A percentile compares a stretch with the other conserved stretches of the same genome.
Conservation (phyloP, 2,113 vertebrate genomes). For the Tyrannus savana region DNA sequence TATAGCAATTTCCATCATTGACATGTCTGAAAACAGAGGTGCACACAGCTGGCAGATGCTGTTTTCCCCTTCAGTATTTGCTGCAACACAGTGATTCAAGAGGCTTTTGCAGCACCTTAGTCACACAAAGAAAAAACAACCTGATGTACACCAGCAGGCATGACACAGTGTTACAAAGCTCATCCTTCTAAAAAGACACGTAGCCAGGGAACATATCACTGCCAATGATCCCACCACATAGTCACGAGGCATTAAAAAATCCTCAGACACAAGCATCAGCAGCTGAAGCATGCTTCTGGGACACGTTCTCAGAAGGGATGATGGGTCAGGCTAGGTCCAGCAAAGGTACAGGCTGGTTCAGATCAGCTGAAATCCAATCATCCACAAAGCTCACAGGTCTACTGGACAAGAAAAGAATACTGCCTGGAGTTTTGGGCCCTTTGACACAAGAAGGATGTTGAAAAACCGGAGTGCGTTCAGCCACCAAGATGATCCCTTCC, state of each 20-base stretch:
- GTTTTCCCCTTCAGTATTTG: background rate
- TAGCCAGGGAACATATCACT: background rate
- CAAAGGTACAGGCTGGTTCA: background rate
- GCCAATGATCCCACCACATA: accelerated
- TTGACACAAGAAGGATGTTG: background rate
- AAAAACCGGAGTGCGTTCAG: background rate
- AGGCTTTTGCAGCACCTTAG: background rate
- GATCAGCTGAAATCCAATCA: background rate
- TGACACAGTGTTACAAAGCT: background rate
- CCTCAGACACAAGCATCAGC: accelerated
- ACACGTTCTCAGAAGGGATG: background rate
- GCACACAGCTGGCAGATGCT: no score
- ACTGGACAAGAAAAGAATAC: background rate
- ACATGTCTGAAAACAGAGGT: background rate
- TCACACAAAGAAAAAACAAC: background rate
- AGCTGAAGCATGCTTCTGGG: background rate
- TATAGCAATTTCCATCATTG: background rate
- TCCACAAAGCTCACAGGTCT: background rate
- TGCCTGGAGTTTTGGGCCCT: accelerated
- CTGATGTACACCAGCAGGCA: accelerated
- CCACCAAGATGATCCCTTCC: background rate
- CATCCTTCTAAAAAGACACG: background rate
- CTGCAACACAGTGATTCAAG: background rate
- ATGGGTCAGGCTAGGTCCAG: background rate
- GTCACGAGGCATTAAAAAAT: background rate